phyloP scores from a whole-genome alignment of 2,888 invertebrate species.

The Eudasyphora cyanicolor region DNA sequence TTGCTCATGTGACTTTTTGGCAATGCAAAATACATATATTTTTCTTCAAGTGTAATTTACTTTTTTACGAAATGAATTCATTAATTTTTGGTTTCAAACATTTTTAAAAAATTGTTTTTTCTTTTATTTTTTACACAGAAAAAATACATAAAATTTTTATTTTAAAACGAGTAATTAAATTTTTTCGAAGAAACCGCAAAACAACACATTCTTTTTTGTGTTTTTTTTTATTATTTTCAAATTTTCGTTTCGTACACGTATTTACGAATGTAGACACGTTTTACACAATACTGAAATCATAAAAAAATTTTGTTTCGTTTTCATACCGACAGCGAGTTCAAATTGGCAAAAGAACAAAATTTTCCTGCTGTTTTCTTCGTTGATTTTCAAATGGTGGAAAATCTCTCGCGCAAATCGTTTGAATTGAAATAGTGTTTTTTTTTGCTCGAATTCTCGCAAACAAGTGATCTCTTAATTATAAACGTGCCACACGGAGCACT shows the following conservation, averaged over 20 bases:
- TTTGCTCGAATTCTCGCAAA: neutral
- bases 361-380: slow-evolving; percentile 19
- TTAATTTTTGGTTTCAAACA: neutral
- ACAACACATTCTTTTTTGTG: neutral
- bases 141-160: slow-evolving; percentile 36
- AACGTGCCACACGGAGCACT: neutral
- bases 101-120: slow-evolving; percentile 6
- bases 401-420: neutral
- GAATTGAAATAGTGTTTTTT: slow-evolving; percentile 12
- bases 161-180: slow-evolving; percentile 15
- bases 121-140: neutral
- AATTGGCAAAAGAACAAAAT: slow-evolving; percentile 41
- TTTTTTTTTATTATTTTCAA: too few species aligned
- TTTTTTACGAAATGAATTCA: neutral
- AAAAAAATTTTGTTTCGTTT: slow-evolving; percentile 51
- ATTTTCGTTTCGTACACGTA: slow-evolving; percentile 34
- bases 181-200: slow-evolving; percentile 53
- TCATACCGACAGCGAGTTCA: slow-evolving; percentile 28
- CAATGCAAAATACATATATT: too few species aligned
- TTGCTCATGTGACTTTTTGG: slow-evolving; percentile 4
- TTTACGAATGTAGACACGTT: slow-evolving; percentile 59
- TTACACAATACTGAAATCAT: slow-evolving; percentile 59
- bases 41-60: neutral
- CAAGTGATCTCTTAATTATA: neutral
- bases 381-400: too few species aligned